A percentile compares a stretch with the other conserved stretches of the same genome.
phyloP scores from a whole-genome alignment of 2,888 invertebrate species.

The Ichneumoninae sp. region DNA sequence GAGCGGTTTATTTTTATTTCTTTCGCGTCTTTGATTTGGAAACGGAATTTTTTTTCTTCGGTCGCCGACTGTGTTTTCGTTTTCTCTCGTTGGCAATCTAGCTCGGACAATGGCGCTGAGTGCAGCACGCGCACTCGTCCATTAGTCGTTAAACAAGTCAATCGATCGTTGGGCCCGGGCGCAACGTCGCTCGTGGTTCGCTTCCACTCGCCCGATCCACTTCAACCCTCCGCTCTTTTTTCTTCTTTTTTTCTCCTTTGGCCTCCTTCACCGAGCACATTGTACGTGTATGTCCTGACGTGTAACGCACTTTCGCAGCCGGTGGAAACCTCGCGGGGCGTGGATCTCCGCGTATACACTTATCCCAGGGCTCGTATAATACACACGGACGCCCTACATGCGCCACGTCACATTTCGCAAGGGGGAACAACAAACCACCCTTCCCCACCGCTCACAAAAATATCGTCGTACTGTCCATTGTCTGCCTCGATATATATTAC shows the following conservation, averaged over 20 bases:
- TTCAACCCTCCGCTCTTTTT: conserved; percentile 13
- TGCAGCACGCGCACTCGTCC: conserved; percentile 69
- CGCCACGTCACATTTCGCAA: conserved; percentile 26
- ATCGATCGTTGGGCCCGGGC: conserved; percentile 71
- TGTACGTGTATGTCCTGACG: conserved; percentile 24
- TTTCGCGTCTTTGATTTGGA: neutral
- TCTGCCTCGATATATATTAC: conserved; percentile 1
- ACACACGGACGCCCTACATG: conserved; percentile 27
- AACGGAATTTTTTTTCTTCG: neutral
- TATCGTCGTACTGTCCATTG: conserved; percentile 36
- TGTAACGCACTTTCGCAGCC: conserved; percentile 54
- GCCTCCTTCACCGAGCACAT: conserved; percentile 26
- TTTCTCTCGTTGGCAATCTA: conserved; percentile 16
- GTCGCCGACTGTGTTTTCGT: neutral
- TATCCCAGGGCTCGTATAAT: conserved; percentile 24
- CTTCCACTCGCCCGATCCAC: conserved; percentile 34
- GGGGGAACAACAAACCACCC: neutral
- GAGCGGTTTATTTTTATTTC: neutral
- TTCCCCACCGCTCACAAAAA: neutral
- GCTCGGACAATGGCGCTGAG: conserved; percentile 74
- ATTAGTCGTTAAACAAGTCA: conserved; percentile 77
- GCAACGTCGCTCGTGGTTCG: conserved; percentile 47
- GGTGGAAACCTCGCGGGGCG: conserved; percentile 49
- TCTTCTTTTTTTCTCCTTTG: conserved; percentile 5
- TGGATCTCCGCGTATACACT: conserved; percentile 50